phyloP scores from a whole-genome alignment of 2,113 vertebrate genomes.

The Phrynocephalus versicolor region DNA sequence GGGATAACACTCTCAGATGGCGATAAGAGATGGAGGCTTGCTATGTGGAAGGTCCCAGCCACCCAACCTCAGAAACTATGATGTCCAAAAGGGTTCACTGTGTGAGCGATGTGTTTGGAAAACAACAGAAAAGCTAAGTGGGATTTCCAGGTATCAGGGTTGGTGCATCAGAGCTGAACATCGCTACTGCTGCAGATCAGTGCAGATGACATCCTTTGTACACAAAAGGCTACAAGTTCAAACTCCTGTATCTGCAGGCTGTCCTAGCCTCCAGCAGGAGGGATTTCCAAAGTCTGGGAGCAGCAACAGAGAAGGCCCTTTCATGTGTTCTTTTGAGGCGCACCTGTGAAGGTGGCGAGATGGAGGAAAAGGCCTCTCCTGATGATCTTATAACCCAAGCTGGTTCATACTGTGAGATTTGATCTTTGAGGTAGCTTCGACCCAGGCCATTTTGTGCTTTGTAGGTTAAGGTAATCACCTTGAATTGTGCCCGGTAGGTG shows the following conservation, averaged over 20 bases:
- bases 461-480: no score
- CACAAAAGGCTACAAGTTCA: neutral
- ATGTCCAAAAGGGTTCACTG: neutral
- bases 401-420: no score
- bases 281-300: no score
- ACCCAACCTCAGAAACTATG: neutral
- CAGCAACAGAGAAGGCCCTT: no score
- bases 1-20: neutral
- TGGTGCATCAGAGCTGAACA: neutral
- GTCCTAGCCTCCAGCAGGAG: no score
- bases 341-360: no score
- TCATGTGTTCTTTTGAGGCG: no score
- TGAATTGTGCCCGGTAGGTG: no score
- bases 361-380: no score
- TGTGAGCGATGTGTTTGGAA: neutral
- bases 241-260: neutral
- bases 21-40: neutral
- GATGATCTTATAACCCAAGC: no score
- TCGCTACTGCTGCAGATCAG: neutral
- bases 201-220: neutral
- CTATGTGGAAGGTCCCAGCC: neutral
- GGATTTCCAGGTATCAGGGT: neutral
- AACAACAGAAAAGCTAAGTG: neutral
- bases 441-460: no score
- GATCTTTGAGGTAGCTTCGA: no score